phyloP scores from a whole-genome alignment of 1,140 invertebrate species.

The Diabrotica undecimpunctata region DNA sequence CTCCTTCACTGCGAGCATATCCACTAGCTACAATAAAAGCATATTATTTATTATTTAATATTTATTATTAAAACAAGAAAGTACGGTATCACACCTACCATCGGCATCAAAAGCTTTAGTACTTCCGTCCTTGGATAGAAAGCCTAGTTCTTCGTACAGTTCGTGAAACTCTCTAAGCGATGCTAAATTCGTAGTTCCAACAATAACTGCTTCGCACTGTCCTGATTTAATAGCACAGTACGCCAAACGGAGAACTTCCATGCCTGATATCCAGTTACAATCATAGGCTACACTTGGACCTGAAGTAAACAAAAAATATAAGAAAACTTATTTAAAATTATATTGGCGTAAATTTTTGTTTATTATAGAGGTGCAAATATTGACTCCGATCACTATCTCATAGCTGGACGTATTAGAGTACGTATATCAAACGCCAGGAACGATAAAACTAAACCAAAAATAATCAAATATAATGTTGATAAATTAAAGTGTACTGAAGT shows the following conservation, averaged over 20 bases:
- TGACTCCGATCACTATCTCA: too few species aligned
- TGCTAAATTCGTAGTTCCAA: constrained; percentile 61
- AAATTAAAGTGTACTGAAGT: too few species aligned
- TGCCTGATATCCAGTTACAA: constrained; percentile 67
- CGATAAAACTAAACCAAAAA: too few species aligned
- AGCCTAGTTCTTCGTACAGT: constrained; percentile 57
- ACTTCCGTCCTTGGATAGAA: constrained; percentile 63
- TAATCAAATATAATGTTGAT: too few species aligned
- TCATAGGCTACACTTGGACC: constrained; percentile 70
- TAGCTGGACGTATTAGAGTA: too few species aligned
- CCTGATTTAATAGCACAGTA: constrained; percentile 59
- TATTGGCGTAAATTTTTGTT: too few species aligned
- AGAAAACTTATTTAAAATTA: too few species aligned
- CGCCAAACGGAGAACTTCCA: constrained; percentile 63
- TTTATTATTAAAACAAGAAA: too few species aligned
- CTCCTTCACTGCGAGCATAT: constrained; percentile 71
- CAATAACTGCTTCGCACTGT: constrained; percentile 66
- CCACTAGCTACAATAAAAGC: constrained; percentile 61
- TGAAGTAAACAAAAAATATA: constrained; percentile 33
- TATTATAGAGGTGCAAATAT: too few species aligned
- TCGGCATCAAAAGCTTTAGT: constrained; percentile 68
- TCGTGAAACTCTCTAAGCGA: constrained; percentile 63
- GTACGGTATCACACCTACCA: constrained; percentile 49
- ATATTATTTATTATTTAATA: constrained; percentile 29
- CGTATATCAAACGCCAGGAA: too few species aligned